These are phyloP conservation scores for Crocodylus rhombifer DNA, from an alignment of 2,797 vertebrate genomes.

Conservation along the genomic window DNA sequence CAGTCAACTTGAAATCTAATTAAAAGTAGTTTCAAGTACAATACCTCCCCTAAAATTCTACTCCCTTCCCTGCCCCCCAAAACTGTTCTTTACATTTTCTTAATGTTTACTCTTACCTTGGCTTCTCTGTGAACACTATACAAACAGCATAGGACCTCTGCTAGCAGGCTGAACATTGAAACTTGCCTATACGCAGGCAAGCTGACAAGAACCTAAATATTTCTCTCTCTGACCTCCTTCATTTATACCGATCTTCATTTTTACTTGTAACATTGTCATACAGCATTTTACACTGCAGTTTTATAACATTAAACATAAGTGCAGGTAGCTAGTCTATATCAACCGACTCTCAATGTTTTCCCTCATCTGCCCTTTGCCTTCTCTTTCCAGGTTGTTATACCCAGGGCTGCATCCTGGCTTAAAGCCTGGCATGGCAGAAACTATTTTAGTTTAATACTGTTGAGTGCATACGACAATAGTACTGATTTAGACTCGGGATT, in stretches of 20 bases:
- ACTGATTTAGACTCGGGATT: rapidly evolving
- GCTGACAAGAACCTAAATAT: not conserved
- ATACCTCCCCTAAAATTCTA: not conserved
- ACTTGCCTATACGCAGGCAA: not conserved
- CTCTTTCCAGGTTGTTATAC: not conserved
- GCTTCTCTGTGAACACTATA: not conserved
- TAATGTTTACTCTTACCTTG: not conserved
- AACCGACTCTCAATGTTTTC: rapidly evolving
- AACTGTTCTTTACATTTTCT: not conserved
- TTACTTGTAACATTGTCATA: not conserved
- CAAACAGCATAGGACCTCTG: rapidly evolving
- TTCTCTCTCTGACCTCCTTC: not conserved
- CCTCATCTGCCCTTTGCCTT: rapidly evolving
- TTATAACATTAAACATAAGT: not conserved
- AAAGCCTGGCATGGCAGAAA: not conserved
- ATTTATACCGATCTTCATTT: rapidly evolving
- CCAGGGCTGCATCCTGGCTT: not conserved
- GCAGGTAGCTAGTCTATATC: not conserved
- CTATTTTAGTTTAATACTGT: not conserved
- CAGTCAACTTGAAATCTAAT: not conserved
- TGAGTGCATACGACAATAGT: rapidly evolving
- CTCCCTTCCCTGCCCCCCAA: not conserved
- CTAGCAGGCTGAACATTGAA: not conserved
- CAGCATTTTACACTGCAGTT: rapidly evolving
- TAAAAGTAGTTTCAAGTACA: not conserved